Conservation (phyloP, 2,113 vertebrate genomes). For the Hippocampus zosterae region DNA sequence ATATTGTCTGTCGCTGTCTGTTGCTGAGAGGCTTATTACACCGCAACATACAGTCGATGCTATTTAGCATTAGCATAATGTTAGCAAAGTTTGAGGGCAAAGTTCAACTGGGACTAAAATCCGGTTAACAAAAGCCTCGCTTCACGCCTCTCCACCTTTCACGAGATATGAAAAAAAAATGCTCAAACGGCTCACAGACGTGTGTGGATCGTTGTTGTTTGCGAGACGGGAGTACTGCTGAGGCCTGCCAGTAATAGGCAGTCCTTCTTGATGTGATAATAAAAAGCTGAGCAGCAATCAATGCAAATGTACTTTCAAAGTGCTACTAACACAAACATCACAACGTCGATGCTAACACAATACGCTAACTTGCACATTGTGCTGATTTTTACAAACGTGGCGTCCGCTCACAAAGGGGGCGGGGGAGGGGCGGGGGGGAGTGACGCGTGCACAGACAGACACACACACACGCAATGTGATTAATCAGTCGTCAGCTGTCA, state of each 20-base stretch:
- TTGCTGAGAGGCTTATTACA: no score
- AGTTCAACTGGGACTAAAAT: no score
- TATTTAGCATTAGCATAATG: no score
- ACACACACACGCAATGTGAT: constrained; percentile 12
- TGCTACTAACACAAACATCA: constrained; percentile 24
- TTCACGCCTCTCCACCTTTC: no score
- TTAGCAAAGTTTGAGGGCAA: no score
- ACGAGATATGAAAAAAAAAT: no score
- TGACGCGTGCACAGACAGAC: neutral
- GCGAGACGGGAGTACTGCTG: neutral
- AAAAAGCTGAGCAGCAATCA: constrained; percentile 11
- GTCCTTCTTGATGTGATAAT: neutral
- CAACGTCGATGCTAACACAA: constrained; percentile 21
- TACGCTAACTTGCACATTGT: neutral
- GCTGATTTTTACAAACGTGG: neutral
- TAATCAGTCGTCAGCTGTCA: constrained; percentile 24
- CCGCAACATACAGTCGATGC: no score
- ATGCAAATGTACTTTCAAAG: neutral
- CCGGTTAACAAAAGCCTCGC: no score
- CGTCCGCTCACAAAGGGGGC: neutral
- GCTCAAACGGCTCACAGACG: no score
- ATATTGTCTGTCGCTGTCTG: no score
- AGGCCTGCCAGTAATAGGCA: neutral
- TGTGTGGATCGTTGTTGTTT: neutral
- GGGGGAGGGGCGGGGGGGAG: neutral